Conservation (phyloP, 2,113 vertebrate species). For the Ptilorrhoa leucosticta region DNA sequence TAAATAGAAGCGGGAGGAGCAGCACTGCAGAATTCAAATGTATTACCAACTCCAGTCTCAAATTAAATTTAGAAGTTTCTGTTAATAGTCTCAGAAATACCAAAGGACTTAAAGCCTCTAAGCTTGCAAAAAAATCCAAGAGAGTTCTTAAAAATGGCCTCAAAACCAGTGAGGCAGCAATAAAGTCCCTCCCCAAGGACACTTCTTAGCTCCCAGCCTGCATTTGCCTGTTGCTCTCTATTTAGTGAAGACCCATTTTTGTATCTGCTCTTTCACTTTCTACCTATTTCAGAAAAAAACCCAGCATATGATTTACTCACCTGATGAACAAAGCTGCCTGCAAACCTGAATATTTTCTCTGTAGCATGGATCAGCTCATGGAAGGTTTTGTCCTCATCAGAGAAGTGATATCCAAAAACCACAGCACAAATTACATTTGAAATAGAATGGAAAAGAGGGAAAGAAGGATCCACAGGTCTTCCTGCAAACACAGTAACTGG, state of each 20-base stretch:
- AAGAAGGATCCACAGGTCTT: constrained; percentile 43
- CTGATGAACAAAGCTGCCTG: background rate
- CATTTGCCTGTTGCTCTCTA: background rate
- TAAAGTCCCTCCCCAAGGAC: background rate
- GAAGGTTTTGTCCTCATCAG: constrained; percentile 53
- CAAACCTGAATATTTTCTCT: background rate
- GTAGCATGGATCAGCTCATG: constrained; percentile 35
- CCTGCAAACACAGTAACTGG: constrained; percentile 22
- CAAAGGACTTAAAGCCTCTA: background rate
- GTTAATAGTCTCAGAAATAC: background rate
- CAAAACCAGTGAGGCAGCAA: background rate
- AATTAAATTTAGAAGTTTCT: background rate
- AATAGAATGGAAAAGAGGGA: constrained; percentile 33
- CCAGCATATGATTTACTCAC: background rate
- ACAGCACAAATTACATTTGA: constrained; percentile 58
- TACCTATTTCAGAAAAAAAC: background rate
- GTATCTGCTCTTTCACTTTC: background rate
- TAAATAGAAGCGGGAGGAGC: background rate
- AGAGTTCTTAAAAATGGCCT: background rate
- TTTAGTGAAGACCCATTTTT: background rate
- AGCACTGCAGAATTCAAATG: background rate
- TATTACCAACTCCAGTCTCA: background rate
- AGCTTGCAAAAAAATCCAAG: background rate
- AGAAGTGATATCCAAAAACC: constrained; percentile 52
- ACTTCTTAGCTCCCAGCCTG: background rate